phyloP scores from a whole-genome alignment of 2,888 invertebrate genomes.

The Amphipoea oculea region DNA sequence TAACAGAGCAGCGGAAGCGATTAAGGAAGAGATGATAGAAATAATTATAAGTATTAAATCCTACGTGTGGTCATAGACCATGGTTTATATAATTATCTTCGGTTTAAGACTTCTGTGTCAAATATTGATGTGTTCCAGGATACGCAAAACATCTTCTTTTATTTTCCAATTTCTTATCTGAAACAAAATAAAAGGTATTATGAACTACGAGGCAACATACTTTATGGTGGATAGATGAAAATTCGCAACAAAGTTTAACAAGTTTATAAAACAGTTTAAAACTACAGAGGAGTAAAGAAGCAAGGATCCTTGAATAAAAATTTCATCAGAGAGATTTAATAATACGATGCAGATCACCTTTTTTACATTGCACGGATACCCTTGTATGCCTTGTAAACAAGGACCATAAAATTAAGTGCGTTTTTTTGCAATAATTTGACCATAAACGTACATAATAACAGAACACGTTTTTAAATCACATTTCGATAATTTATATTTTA shows the following conservation, averaged over 20 bases:
- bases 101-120: slow-evolving; percentile 75
- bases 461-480: slow-evolving; percentile 17
- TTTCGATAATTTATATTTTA: slow-evolving; percentile 17
- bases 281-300: not conserved
- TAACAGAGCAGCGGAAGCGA: slow-evolving; percentile 60
- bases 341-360: not conserved
- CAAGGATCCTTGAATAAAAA: slow-evolving; percentile 4
- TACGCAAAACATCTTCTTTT: slow-evolving; percentile 73
- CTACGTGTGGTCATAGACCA: slow-evolving; percentile 82
- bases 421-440: slow-evolving; percentile 6
- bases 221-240: not conserved
- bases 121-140: slow-evolving; percentile 67
- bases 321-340: not conserved
- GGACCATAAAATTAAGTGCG: slow-evolving; percentile 1
- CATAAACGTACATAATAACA: slow-evolving; percentile 5
- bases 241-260: not conserved
- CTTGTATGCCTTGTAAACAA: not conserved
- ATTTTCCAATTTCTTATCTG: slow-evolving; percentile 69
- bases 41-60: slow-evolving; percentile 65
- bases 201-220: not conserved
- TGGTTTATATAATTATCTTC: slow-evolving; percentile 79
- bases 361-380: not conserved
- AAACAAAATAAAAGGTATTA: slow-evolving; percentile 72
- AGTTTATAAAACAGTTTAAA: not conserved
- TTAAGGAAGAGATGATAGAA: slow-evolving; percentile 70